phyloP scores from a whole-genome alignment of 2,113 vertebrate genomes.

The Tauraco erythrolophus region DNA sequence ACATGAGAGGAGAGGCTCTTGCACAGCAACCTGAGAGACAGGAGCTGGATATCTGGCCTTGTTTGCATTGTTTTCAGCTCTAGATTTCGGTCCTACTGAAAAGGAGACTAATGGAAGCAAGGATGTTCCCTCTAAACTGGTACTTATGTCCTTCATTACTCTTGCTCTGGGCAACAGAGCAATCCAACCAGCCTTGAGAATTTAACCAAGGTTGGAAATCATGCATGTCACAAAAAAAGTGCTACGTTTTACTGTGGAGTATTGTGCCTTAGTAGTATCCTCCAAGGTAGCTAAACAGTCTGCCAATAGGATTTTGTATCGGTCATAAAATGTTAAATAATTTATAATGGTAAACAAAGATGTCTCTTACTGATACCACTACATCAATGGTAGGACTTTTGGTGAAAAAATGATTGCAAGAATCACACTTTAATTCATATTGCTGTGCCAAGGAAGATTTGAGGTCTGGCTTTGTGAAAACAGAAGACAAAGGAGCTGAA shows the following conservation, averaged over 20 bases:
- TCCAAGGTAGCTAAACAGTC: not conserved
- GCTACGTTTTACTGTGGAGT: not conserved
- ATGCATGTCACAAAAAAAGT: not conserved
- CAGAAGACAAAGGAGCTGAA: not conserved
- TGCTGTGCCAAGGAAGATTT: not conserved
- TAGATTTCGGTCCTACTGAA: not conserved
- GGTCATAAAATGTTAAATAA: not conserved
- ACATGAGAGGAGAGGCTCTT: not conserved
- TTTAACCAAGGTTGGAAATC: not conserved
- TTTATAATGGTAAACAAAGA: not conserved
- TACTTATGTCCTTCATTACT: not conserved
- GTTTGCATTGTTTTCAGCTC: not conserved
- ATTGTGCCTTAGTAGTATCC: not conserved
- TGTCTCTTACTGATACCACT: not conserved
- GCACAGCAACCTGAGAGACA: not conserved
- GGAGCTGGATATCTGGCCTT: not conserved
- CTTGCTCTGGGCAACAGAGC: not conserved
- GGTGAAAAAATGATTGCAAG: not conserved
- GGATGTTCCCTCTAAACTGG: not conserved
- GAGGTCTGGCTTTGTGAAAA: not conserved
- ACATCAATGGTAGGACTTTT: not conserved
- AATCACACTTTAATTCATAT: not conserved
- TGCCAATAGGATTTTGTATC: not conserved
- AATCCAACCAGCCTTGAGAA: not conserved
- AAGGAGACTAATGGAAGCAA: not conserved